Evolutionary conservation across 2,797 vertebrate genomes (phyloP).

Genomic region (Syndactyla subalaris): DNA sequence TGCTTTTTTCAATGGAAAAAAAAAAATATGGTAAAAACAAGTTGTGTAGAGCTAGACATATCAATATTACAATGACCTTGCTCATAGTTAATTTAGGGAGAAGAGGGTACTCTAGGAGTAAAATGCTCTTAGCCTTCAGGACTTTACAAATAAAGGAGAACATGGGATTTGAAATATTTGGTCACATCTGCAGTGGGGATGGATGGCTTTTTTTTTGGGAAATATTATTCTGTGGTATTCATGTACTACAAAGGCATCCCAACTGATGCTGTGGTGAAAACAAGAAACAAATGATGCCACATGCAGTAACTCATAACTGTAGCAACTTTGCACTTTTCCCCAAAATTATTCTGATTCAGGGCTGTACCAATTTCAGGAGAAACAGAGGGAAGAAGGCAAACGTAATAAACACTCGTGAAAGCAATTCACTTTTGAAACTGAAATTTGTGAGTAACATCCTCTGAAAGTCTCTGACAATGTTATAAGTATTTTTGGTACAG

Average conservation of each 20-base stretch:
- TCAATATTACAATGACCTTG: neutral
- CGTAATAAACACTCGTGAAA: neutral
- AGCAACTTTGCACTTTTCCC: neutral
- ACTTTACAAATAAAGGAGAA: neutral
- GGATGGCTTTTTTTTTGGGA: neutral
- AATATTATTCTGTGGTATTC: neutral
- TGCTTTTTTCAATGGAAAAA: neutral
- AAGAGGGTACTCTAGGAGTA: neutral
- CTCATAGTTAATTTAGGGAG: neutral
- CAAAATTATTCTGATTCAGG: neutral
- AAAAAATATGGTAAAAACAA: neutral
- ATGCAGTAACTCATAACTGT: neutral
- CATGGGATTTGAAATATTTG: neutral
- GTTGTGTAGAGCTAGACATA: neutral
- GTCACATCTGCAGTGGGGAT: neutral
- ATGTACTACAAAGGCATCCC: neutral
- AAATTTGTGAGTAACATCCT: slow-evolving; percentile 36
- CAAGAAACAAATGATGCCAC: neutral
- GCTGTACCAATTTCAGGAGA: neutral
- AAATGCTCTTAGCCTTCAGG: neutral
- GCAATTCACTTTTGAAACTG: neutral
- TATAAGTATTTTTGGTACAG: neutral
- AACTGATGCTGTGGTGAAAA: neutral
- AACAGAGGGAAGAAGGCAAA: neutral
- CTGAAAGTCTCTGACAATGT: neutral